Percentiles rank a stretch among this genome's conserved stretches.
These are phyloP conservation scores for Drosophila fuyamai DNA, from an alignment of 1,140 invertebrate species.

Conservation along the genomic window DNA sequence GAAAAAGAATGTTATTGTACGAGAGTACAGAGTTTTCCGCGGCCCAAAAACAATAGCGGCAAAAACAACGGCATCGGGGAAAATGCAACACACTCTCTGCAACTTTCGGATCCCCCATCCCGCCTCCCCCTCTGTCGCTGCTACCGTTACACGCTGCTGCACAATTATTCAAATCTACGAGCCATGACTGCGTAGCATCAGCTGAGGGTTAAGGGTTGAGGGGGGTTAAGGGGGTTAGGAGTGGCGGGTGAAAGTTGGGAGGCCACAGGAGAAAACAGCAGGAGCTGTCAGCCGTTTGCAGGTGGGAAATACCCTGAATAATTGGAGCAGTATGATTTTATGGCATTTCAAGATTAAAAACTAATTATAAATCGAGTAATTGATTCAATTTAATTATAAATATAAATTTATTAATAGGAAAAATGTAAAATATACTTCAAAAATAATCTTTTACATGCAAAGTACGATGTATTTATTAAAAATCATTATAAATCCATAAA, in stretches of 20 bases:
- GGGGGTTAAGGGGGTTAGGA: constrained; percentile 1
- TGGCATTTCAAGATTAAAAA: background rate
- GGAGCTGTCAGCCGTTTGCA: constrained; percentile 14
- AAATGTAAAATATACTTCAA: too few relatives aligned
- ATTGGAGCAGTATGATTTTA: background rate
- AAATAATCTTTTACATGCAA: too few relatives aligned
- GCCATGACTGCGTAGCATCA: constrained; percentile 60
- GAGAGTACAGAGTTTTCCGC: constrained; percentile 27
- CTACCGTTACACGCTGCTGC: constrained; percentile 72
- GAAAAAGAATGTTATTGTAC: constrained; percentile 36
- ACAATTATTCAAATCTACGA: constrained; percentile 82
- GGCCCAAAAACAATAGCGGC: constrained; percentile 49
- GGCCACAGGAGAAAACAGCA: constrained; percentile 3
- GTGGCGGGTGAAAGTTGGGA: background rate
- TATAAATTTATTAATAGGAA: background rate
- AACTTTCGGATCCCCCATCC: background rate
- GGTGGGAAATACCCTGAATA: constrained; percentile 23
- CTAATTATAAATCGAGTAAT: too few relatives aligned
- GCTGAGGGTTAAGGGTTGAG: constrained; percentile 26
- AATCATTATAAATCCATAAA: too few relatives aligned
- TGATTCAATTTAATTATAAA: too few relatives aligned
- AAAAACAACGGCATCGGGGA: background rate
- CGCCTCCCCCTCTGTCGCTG: too few relatives aligned
- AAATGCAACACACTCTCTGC: constrained; percentile 28
- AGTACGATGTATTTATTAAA: too few relatives aligned